A percentile compares a stretch with the other conserved stretches of the same genome.
Evolutionary conservation across 1,140 invertebrate species (phyloP).

Genomic region (Acyrthosiphon pisum): DNA sequence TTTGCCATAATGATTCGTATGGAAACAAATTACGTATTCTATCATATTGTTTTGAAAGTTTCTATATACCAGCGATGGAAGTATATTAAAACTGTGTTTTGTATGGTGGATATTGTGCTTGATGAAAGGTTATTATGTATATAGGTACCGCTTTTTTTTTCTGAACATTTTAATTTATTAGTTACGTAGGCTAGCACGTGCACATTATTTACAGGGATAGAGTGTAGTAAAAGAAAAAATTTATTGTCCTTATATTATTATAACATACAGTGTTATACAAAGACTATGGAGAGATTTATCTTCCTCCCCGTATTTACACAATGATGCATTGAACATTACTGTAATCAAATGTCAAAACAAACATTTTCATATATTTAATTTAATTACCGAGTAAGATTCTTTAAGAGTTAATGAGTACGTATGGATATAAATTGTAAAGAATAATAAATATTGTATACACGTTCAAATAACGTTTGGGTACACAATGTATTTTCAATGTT

Average conservation of each 20-base stretch:
- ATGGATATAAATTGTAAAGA: neutral
- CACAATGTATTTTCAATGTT: neutral
- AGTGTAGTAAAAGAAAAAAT: neutral
- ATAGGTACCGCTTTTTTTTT: neutral
- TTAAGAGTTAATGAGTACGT: neutral
- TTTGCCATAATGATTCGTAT: neutral
- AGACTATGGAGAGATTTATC: neutral
- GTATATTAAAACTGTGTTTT: neutral
- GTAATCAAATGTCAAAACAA: neutral
- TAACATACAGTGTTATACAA: neutral
- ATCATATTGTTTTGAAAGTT: slow-evolving; percentile 10
- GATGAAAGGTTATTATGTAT: neutral
- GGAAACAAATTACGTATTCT: slow-evolving; percentile 9
- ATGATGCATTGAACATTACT: neutral
- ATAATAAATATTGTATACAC: neutral
- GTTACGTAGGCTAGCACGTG: neutral
- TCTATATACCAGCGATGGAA: neutral
- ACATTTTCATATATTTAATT: neutral
- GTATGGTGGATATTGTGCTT: neutral
- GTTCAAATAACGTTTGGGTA: neutral
- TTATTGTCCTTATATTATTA: neutral
- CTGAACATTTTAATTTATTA: slow-evolving; percentile 10
- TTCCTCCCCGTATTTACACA: neutral
- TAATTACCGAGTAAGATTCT: neutral
- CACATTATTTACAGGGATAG: neutral